Evolutionary conservation across 2,888 invertebrate genomes (phyloP), one percentile per base, ranked within the genome.

Genomic region (Coleophora deauratella): DNA sequence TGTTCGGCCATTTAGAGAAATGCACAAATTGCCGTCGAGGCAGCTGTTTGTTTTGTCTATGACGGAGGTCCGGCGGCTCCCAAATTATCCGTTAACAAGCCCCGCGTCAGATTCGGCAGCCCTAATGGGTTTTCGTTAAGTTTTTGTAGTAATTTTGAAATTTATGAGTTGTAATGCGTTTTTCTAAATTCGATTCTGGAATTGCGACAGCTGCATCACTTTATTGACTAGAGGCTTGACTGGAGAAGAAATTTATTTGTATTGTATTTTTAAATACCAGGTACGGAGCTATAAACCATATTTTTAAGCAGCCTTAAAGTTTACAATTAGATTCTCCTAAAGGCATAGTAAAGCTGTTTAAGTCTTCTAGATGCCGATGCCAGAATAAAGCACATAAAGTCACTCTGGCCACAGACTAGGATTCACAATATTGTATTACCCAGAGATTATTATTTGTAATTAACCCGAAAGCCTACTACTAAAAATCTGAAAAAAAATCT

Each of bases 31-130:
- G 76, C 77, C 57, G 59, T 65, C 54, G 67, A 55, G 78, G 84
- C 84, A 84, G 85, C 79, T 84, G 85, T 82, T 84, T 84, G 81
- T 84, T 82, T 84, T 80, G 80, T 84, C 85, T 84, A 85, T 85
- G 85, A 80, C 66, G 84, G 80, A 82, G 85, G 85, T 85, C 85
- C 72, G 72, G 64, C 55, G 57, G 62, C 66, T 66, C 67, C 73
- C 78, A 77, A 78, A 82, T 85, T 79, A 75, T 80, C 75, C 80
- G 79, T 81, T 84, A 85, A 84, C 85, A 82, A 84, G 85, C 66
- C 72, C 73, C 80, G 85, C 80, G 85, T 85, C 82, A 85, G 84
- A 84, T 85, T 85, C 84, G 76, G 80, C 85, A 85, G 85, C 79
- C 81, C 74, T 85, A 84, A 85, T 85, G 81, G 82, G 75, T 77